These are phyloP conservation scores for Anticlea derivata DNA, from an alignment of 2,888 invertebrate species.

Conservation along the genomic window DNA sequence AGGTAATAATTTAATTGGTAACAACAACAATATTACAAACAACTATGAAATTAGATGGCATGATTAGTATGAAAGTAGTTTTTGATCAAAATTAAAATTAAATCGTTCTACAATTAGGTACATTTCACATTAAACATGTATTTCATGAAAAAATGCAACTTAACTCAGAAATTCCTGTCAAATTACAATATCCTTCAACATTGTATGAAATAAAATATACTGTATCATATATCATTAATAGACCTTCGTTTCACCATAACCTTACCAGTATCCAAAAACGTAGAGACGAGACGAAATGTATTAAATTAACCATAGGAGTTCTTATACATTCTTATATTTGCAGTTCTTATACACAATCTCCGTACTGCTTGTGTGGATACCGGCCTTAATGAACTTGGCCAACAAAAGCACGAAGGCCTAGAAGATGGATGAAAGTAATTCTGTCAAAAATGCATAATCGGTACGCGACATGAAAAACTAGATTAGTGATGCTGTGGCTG, in stretches of 20 bases:
- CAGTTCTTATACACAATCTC: no score
- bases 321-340: no score
- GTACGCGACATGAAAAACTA: slow-evolving; percentile 43
- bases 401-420: slow-evolving; percentile 6
- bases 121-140: not conserved
- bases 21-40: slow-evolving; percentile 51
- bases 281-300: no score
- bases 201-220: no score
- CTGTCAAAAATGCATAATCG: slow-evolving; percentile 48
- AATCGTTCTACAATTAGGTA: slow-evolving; percentile 18
- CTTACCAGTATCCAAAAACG: not conserved
- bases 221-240: slow-evolving; percentile 2
- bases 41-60: slow-evolving; percentile 53
- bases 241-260: slow-evolving; percentile 1
- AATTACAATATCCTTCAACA: no score
- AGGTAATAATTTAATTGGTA: slow-evolving; percentile 51
- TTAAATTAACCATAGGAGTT: no score
- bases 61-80: slow-evolving; percentile 41
- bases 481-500: slow-evolving; percentile 20
- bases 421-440: not conserved
- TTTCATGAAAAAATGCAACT: slow-evolving; percentile 1
- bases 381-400: no score
- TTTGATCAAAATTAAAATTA: slow-evolving; percentile 12
- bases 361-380: no score
- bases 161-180: not conserved